Evolutionary conservation across 2,888 invertebrate species (phyloP), one percentile per base, ranked within the genome.

Genomic region (Andrena minutula): DNA sequence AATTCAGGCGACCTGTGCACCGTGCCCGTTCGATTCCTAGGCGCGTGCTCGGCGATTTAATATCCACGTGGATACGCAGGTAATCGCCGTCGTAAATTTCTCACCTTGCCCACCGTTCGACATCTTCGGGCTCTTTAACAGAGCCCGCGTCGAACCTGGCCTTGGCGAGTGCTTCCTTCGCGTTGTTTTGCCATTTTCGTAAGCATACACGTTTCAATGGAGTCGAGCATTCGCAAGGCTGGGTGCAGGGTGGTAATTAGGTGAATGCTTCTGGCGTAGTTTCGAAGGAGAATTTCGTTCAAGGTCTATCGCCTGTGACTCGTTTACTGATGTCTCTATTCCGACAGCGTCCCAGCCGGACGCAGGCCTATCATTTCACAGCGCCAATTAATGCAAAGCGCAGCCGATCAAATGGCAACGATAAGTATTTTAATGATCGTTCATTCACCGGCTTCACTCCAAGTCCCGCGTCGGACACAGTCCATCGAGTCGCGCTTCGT

Each of bases 371-470:
- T 79, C 77, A 76, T 79, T 76, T 75, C 1, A 10, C 10, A 16
- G 5, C 76, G 68, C 63, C 63, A 68, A 35, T 76, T 56, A 28
- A 64, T 49, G 61, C 32, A 49, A 63, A 63, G 5, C 53, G 26
- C 32, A n/a, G 10, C 2, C 23, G 68, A 78, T 76, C 26, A 53
- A 76, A 53, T 10, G 47, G 56, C 16, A 49, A n/a, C 69, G 77
- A 79, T 79, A 79, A 76, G 68, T n/a, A n/a, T 58, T 69, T 76
- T 79, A 79, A 79, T 49, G 35, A 51, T n/a, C 32, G 56, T 26
- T 63, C 61, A 23, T 60, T 58, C 61, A 2, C 23, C 12, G 35
- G 23, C 69, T 69, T n/a, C 41, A 10, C 10, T 49, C n/a, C 49
- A 8, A 12, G 32, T 12, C 12, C 41, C 16, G 41, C 41, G 16